Evolutionary conservation across 2,113 vertebrate genomes (phyloP).

Genomic region (Cyanoramphus novaezelandiae): DNA sequence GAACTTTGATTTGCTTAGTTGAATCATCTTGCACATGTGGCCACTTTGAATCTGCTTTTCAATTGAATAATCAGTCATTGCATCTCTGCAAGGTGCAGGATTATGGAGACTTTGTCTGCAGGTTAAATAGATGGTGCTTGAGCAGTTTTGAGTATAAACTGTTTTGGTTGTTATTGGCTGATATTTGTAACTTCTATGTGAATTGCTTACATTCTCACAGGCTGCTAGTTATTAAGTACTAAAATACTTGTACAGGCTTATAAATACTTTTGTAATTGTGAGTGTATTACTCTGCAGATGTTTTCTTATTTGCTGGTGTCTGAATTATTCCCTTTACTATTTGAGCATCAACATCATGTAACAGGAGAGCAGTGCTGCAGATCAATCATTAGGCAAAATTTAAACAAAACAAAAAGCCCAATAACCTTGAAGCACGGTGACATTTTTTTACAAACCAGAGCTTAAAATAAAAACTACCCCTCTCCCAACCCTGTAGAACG

Average conservation of each 20-base stretch:
- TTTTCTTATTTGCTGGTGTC: neutral
- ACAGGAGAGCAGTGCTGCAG: neutral
- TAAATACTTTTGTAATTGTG: neutral
- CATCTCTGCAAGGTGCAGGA: neutral
- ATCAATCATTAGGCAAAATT: neutral
- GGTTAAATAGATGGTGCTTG: neutral
- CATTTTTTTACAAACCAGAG: neutral
- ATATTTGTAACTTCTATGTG: neutral
- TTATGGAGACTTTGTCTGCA: neutral
- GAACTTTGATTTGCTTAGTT: neutral
- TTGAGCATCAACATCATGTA: neutral
- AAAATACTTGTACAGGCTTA: neutral
- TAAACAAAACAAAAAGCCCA: neutral
- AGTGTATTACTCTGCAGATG: neutral
- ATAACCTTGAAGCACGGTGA: neutral
- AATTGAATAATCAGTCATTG: too few relatives aligned
- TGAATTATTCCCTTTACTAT: neutral
- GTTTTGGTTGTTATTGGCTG: neutral
- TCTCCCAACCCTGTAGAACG: neutral
- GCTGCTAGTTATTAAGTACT: neutral
- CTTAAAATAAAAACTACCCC: neutral
- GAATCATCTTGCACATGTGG: accelerated
- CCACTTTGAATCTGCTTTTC: neutral
- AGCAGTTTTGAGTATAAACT: neutral
- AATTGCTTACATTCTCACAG: neutral